Base-by-base conservation (phyloP, 37 sponge, comb jelly and placozoan species). In the Halisarca cf. caerulea region DNA sequence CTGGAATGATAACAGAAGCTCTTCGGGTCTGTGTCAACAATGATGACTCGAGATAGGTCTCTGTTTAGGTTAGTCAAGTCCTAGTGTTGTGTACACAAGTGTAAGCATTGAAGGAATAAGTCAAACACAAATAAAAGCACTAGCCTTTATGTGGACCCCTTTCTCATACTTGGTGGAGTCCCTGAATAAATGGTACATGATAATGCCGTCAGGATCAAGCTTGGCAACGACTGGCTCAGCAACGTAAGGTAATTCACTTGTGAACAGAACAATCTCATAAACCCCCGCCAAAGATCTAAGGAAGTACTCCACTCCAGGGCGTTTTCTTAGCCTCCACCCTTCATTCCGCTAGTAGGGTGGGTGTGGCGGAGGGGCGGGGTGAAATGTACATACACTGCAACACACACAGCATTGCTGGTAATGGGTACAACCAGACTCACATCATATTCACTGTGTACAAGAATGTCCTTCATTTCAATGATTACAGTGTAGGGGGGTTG, bases 401-500 rank as follows among this genome's bases (percentile, higher is more conserved):
- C 18, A 62, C 25, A 62, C 64, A 28, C 6, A 62, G 30, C 7
- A 15, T 20, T 62, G 64, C 25, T 20, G 9, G 30, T 7, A 62
- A 7, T 62, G 64, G 4, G 15, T 15, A 62, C 30, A n/a, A 58
- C n/a, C 27, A 73, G 17, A 32, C 87, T 81, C 66, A 97, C 97
- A 68, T 91, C 89, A 73, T 98, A 95, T 37, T 86, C 87, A 25
- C 90, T 89, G 72, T 98, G 96, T 15, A 98, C 83, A 0, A 98
- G 70, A 25, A 98, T 47, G 44, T 98, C 95, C 28, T 90, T 94
- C 72, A 96, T 51, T 39, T 98, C 99, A 23, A 98, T 70, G 3
- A 96, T 61, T 9, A 98, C 85, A n/a, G 99, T 98, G 88, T 96
- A 98, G 28, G 96, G 91, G 3, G 93, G 88, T 72, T 98, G 99